phyloP scores from a whole-genome alignment of 2,888 invertebrate genomes.

The Choristoneura rosaceana region DNA sequence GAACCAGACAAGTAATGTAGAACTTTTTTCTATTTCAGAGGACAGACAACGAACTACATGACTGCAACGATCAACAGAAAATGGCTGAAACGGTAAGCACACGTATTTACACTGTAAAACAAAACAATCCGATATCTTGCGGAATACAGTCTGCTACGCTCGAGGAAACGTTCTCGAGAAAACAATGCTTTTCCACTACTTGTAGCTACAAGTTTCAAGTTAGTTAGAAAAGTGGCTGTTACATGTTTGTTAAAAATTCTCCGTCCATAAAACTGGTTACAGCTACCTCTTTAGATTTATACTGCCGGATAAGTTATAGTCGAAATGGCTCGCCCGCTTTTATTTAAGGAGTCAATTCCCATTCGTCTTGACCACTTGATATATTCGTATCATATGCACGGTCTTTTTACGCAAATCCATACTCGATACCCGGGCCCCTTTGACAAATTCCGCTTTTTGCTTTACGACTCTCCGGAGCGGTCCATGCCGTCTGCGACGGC shows the following conservation, averaged over 20 bases:
- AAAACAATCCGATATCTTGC: slow-evolving; percentile 17
- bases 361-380: slow-evolving; percentile 39
- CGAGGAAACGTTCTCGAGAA: slow-evolving; percentile 16
- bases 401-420: slow-evolving; percentile 37
- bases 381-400: slow-evolving; percentile 36
- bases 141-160: slow-evolving; percentile 2
- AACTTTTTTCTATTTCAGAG: slow-evolving; percentile 31
- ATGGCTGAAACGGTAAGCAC: slow-evolving; percentile 36
- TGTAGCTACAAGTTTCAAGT: slow-evolving; percentile 3
- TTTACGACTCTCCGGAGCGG: slow-evolving; percentile 70
- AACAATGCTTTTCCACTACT: slow-evolving; percentile 3
- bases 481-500: slow-evolving; percentile 63
- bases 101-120: slow-evolving; percentile 23
- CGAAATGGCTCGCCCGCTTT: neutral
- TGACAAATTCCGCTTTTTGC: slow-evolving; percentile 69
- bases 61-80: slow-evolving; percentile 28
- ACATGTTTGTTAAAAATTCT: neutral
- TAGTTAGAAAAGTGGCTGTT: slow-evolving; percentile 4
- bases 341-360: slow-evolving; percentile 17
- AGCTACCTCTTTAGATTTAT: neutral
- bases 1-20: neutral
- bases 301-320: neutral
- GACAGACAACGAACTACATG: slow-evolving; percentile 27
- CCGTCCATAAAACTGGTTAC: neutral
- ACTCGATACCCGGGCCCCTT: slow-evolving; percentile 51